These are phyloP conservation scores for Abrostola tripartita DNA, from an alignment of 2,888 invertebrate species.

Conservation along the genomic window DNA sequence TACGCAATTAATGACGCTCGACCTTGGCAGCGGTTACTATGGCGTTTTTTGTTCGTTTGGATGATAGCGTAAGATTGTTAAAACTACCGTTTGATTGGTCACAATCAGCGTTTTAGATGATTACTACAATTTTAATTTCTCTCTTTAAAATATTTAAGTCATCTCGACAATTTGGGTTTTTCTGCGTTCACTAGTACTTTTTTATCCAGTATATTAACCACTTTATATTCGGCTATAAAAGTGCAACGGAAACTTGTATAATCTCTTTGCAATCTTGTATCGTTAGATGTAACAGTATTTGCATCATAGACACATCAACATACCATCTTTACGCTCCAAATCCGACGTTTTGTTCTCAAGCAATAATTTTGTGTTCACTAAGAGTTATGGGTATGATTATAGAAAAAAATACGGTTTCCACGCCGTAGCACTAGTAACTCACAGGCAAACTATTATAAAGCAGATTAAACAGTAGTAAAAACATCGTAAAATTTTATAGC, in stretches of 20 bases:
- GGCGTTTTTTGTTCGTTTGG: constrained; percentile 51
- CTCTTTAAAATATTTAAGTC: too few species aligned
- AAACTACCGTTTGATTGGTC: constrained; percentile 34
- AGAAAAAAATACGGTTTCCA: constrained; percentile 52
- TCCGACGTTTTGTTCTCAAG: constrained; percentile 34
- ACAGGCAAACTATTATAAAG: constrained; percentile 72
- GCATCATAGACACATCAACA: constrained; percentile 16
- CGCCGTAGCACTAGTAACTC: constrained; percentile 70
- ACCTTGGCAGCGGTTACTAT: constrained; percentile 46
- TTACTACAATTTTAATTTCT: too few species aligned
- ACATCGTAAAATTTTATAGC: constrained; percentile 82
- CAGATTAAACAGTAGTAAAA: constrained; percentile 87
- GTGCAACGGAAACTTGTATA: constrained; percentile 21
- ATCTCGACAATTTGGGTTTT: too few species aligned
- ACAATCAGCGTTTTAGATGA: neutral
- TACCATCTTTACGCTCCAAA: constrained; percentile 46
- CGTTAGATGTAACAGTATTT: constrained; percentile 29
- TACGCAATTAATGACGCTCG: constrained; percentile 30
- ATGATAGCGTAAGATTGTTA: constrained; percentile 38
- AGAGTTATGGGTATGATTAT: constrained; percentile 44
- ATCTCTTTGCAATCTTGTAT: constrained; percentile 29
- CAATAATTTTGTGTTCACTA: constrained; percentile 46
- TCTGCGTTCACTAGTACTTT: neutral
- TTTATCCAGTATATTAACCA: neutral
- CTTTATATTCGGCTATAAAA: constrained; percentile 20